Base-by-base conservation (phyloP, 2,797 vertebrate species). In the Morus bassanus region DNA sequence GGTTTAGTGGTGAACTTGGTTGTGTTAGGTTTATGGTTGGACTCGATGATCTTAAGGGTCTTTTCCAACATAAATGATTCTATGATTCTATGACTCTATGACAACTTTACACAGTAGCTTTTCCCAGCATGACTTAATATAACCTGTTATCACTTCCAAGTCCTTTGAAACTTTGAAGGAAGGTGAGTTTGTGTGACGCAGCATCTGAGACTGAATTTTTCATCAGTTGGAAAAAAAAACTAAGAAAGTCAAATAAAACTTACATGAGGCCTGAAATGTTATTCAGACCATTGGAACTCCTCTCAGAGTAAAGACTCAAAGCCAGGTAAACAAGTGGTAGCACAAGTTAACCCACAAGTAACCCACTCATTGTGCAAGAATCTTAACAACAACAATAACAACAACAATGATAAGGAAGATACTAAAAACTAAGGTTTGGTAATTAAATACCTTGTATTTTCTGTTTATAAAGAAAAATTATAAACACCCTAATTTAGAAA, bases 21-120 rank as follows among this genome's bases (percentile, higher is more conserved):
- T 63, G 27, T 7, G 31, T 13, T 39, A 39, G 7, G 9, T 39
- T 50, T 13, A 37, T 1, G 4, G 24, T 25, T 37, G 18, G 30
- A 43, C 9, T n/a, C 0, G 0, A 13, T 37, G 30, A 41, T 57
- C 25, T 45, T 72, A 28, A 30, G 4, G 9, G 11, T 64, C n/a
- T 81, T 48, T 78, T 65, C 41, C 31, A 61, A 4, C 12, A 10
- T 22, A 48, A 65, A 37, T 28, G 15, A 51, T 28, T 51, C 50
- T 51, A 17, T 28, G 23, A 54, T 77, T 76, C 37, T 33, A 2
- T 45, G 23, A 12, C 17, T 51, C 50, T 51, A 28, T 28, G 23
- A 12, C 2, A 6, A 37, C 28, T 33, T 9, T 50, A 59, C 5
- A 1, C 25, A 60, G 39, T 17, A 70, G 10, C 16, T 83, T 80